Evolutionary conservation across 2,888 invertebrate genomes (phyloP).

Genomic region (Caenorhabditis becei): DNA sequence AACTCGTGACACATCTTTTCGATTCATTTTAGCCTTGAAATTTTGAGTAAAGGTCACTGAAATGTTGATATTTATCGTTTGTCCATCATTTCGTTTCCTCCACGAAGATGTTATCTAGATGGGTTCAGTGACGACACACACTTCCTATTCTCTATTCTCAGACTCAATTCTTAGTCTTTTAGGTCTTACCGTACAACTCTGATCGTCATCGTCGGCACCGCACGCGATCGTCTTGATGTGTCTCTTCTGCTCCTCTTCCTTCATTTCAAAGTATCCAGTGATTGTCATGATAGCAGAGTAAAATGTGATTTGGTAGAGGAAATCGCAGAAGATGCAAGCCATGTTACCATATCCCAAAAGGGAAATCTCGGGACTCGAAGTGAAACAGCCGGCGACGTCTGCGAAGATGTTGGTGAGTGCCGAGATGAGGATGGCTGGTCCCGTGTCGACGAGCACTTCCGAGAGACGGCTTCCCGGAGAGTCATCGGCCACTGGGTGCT

Average conservation of each 20-base stretch:
- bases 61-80: constrained; percentile 16
- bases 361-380: constrained; percentile 78
- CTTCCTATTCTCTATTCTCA: no score
- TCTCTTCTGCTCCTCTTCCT: constrained; percentile 60
- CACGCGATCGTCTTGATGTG: constrained; percentile 66
- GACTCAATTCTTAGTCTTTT: not conserved
- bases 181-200: constrained; percentile 51
- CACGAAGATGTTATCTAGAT: constrained; percentile 20
- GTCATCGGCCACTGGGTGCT: constrained; percentile 65
- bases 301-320: constrained; percentile 79
- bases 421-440: constrained; percentile 80
- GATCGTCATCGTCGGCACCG: constrained; percentile 62
- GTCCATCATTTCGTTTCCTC: constrained; percentile 16
- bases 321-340: constrained; percentile 75
- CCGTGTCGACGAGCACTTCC: constrained; percentile 76
- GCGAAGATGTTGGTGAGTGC: constrained; percentile 79
- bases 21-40: constrained; percentile 25
- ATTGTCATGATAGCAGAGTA: constrained; percentile 78
- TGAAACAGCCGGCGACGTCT: constrained; percentile 78
- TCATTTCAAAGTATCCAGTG: constrained; percentile 76
- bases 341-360: constrained; percentile 78
- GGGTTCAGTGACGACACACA: constrained; percentile 1
- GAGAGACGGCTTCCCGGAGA: constrained; percentile 70
- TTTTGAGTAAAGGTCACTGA: constrained; percentile 28
- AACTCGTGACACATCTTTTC: not conserved